Conservation (phyloP, 2,113 vertebrate genomes). For the Holacanthus passer region DNA sequence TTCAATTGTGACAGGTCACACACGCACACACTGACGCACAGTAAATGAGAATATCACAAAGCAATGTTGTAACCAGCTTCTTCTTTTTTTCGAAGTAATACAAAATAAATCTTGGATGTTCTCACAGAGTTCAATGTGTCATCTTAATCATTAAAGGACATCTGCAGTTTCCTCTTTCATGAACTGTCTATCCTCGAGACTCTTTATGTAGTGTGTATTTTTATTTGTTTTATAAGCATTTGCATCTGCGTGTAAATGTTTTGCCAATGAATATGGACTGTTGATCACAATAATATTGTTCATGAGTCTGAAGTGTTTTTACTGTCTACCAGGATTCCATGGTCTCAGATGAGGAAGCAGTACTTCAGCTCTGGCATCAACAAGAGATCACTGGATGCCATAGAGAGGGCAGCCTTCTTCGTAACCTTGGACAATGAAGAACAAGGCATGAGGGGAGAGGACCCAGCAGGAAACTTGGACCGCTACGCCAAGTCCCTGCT, state of each 20-base stretch:
- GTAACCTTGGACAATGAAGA: conserved; percentile 88
- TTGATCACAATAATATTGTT: not conserved
- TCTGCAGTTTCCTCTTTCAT: not conserved
- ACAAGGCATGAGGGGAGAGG: conserved; percentile 85
- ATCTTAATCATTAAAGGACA: not conserved
- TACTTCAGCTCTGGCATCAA: conserved; percentile 85
- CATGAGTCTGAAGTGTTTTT: not conserved
- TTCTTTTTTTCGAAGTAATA: too few relatives aligned
- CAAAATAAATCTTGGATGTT: too few relatives aligned
- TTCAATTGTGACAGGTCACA: too few relatives aligned
- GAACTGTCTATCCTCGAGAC: not conserved
- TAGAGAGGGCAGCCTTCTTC: conserved; percentile 91
- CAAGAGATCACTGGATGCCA: conserved; percentile 82
- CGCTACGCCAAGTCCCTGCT: conserved; percentile 89
- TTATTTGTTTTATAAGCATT: not conserved
- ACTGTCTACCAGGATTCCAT: conserved; percentile 80
- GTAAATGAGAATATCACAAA: not conserved
- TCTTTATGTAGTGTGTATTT: not conserved
- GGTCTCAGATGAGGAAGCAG: conserved; percentile 84
- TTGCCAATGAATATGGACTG: not conserved
- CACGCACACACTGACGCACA: too few relatives aligned
- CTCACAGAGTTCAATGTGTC: not conserved
- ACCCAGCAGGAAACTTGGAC: conserved; percentile 86
- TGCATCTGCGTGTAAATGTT: not conserved
- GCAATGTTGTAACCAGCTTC: too few relatives aligned